Evolutionary conservation across 2,888 invertebrate species (phyloP), one percentile per base, ranked within the genome.

Genomic region (Elysia crispata): DNA sequence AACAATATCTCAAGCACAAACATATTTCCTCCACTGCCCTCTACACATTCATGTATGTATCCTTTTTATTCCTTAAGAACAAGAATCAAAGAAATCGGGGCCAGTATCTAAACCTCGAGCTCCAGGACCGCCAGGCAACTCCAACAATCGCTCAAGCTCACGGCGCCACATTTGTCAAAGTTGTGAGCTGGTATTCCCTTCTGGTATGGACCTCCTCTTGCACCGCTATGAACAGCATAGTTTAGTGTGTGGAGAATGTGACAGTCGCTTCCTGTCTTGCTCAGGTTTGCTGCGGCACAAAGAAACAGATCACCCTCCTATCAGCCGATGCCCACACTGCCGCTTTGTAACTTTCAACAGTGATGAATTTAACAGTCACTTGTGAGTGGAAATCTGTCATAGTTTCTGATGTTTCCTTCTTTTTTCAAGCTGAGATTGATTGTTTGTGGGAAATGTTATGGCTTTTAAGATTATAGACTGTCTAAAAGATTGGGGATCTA

Each of bases 171-270:
- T 60, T 0, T 79, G 79, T 20, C 23, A 67, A 13, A n/a, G 25
- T 0, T 79, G 79, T 54, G 28, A 69, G 41, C 20, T 69, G n/a
- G 15, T 79, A 5, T 79, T 79, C 57, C 69, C 23, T 30, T 79
- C 79, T 23, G 69, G 79, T 60, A 75, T 67, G 41, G 79, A 79
- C 41, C 69, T 79, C 1, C 30, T 79, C 28, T 69, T 79, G 0
- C 79, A 79, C 54, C 67, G 79, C 3, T 75, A 75, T 60, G 79
- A 79, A 28, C 75, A 79, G 69, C 79, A 79, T 33, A 75, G 79
- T 0, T 69, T 75, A 49, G 79, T 79, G 1, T 79, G 79, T 69
- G 69, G 75, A 3, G 79, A 79, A 66, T 79, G 79, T 60, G 79
- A 79, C 41, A 50, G 79, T 28, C 73, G 79, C 0, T 79, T 79